These are phyloP conservation scores for Labeo rohita DNA, from an alignment of 2,113 vertebrate genomes.

Conservation along the genomic window DNA sequence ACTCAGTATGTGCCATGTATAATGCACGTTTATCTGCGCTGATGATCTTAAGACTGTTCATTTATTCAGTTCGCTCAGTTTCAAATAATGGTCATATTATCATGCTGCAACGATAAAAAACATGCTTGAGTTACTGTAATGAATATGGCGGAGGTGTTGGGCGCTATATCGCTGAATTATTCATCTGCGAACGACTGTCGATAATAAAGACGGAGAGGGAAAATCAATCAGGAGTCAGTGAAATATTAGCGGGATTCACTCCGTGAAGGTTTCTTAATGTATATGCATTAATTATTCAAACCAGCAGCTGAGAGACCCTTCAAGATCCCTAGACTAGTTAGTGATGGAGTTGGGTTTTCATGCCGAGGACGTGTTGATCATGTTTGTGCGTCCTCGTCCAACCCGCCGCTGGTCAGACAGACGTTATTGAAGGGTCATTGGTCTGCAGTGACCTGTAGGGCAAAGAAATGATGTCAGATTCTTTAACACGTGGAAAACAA, in stretches of 20 bases:
- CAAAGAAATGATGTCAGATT: conserved; percentile 80
- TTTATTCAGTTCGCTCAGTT: conserved; percentile 51
- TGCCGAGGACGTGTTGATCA: not conserved
- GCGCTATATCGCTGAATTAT: conserved; percentile 74
- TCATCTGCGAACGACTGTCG: conserved; percentile 57
- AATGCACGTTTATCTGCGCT: conserved; percentile 22
- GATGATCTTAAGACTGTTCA: conserved; percentile 30
- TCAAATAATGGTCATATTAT: conserved; percentile 51
- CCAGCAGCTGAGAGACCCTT: conserved; percentile 22
- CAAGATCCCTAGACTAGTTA: not conserved
- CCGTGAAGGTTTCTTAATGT: conserved; percentile 75
- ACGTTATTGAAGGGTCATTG: conserved; percentile 63
- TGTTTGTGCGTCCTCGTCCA: not conserved
- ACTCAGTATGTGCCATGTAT: not conserved
- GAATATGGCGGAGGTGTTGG: conserved; percentile 71
- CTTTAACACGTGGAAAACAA: conserved; percentile 77
- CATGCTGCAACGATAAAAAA: conserved; percentile 53
- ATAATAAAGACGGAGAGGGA: conserved; percentile 43
- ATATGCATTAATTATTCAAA: conserved; percentile 77
- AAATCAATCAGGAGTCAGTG: conserved; percentile 64
- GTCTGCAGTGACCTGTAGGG: conserved; percentile 66
- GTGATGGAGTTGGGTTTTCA: not conserved
- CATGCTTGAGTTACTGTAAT: conserved; percentile 62
- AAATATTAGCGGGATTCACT: conserved; percentile 65
- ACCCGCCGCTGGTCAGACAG: not conserved